Conservation (phyloP, 2,797 vertebrate genomes). For the Schizopygopsis pylzovi region DNA sequence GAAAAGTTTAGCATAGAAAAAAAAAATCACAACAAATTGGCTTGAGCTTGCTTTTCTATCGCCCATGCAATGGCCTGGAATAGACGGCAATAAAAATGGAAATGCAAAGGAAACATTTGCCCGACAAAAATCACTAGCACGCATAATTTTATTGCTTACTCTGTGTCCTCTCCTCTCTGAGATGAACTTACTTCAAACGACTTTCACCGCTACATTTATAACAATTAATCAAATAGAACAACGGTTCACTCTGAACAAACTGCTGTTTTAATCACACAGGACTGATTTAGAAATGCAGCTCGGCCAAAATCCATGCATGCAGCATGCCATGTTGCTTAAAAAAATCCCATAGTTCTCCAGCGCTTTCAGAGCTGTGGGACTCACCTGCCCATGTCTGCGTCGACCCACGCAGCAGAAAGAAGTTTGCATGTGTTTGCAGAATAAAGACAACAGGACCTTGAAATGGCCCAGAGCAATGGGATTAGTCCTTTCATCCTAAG, state of each 20-base stretch:
- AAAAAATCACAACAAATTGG: slow-evolving; percentile 73
- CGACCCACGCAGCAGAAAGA: slow-evolving; percentile 51
- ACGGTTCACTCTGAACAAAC: slow-evolving; percentile 57
- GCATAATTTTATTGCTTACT: slow-evolving; percentile 72
- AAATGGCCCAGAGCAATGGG: slow-evolving; percentile 56
- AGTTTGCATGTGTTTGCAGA: slow-evolving; percentile 57
- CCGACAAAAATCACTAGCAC: slow-evolving; percentile 66
- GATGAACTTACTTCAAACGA: slow-evolving; percentile 68
- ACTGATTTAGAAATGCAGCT: slow-evolving; percentile 45
- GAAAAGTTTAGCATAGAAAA: slow-evolving; percentile 69
- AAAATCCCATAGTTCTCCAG: slow-evolving; percentile 25
- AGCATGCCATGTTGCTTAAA: slow-evolving; percentile 20
- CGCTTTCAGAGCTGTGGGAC: slow-evolving; percentile 42
- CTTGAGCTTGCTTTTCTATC: slow-evolving; percentile 70
- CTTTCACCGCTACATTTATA: slow-evolving; percentile 66
- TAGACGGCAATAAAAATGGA: slow-evolving; percentile 80
- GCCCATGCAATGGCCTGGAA: slow-evolving; percentile 73
- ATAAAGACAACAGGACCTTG: slow-evolving; percentile 55
- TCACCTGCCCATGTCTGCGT: slow-evolving; percentile 43
- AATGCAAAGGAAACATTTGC: slow-evolving; percentile 74
- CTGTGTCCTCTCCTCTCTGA: slow-evolving; percentile 59
- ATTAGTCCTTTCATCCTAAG: slow-evolving; percentile 59
- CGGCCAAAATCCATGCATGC: slow-evolving; percentile 49
- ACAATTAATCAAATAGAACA: slow-evolving; percentile 70
- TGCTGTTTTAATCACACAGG: slow-evolving; percentile 18